Conservation (phyloP, 1,140 invertebrate genomes). For the Diploscapter pachys region DNA sequence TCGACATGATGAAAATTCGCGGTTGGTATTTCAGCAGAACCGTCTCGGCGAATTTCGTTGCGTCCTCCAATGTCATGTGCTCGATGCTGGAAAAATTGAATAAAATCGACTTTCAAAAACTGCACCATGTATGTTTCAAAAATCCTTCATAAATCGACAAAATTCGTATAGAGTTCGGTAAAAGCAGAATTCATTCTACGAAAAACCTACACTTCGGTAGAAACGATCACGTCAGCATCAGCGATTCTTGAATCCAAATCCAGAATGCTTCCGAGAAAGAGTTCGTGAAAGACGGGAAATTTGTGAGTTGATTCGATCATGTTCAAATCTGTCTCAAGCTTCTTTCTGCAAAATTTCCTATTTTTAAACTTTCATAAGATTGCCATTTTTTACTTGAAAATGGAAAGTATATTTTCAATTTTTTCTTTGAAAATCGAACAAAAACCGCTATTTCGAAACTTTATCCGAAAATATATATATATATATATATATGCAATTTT, state of each 20-base stretch:
- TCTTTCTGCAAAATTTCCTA: constrained; percentile 10
- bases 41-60: constrained; percentile 2
- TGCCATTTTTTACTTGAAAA: constrained; percentile 2
- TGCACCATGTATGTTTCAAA: background rate
- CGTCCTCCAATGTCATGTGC: constrained; percentile 24
- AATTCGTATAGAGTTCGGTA: background rate
- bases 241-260: constrained; percentile 15
- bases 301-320: background rate
- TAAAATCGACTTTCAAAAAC: background rate
- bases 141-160: background rate
- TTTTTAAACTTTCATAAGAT: background rate
- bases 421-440: background rate
- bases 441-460: no score
- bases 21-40: background rate
- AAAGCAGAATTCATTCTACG: background rate
- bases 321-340: constrained; percentile 1
- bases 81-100: constrained; percentile 18
- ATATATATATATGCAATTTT: background rate
- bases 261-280: constrained; percentile 24
- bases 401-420: background rate
- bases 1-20: constrained; percentile 28
- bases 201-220: constrained; percentile 26
- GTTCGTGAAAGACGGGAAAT: constrained; percentile 12
- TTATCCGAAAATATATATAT: background rate
- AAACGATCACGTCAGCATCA: constrained; percentile 17